A percentile compares a stretch with the other conserved stretches of the same genome.
phyloP scores from a whole-genome alignment of 2,888 invertebrate genomes.

The Azorinus chamasolen region DNA sequence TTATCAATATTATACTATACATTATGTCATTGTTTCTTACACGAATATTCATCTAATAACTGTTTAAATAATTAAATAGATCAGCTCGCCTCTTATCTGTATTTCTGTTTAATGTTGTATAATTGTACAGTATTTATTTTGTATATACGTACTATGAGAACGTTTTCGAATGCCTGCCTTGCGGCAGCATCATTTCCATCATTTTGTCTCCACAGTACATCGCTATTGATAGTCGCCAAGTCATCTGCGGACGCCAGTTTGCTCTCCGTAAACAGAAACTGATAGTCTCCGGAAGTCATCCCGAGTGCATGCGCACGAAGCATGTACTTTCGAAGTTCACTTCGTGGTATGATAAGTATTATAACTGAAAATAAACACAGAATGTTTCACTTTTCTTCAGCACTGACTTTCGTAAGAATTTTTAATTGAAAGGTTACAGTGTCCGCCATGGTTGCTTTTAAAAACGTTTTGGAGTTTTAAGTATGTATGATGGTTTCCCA shows the following conservation, averaged over 20 bases:
- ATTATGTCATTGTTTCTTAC: too few species aligned
- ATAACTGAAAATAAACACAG: slow-evolving; percentile 73
- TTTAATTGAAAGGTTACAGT: too few species aligned
- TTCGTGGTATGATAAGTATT: slow-evolving; percentile 74
- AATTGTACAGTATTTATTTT: too few species aligned
- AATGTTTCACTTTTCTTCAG: background rate
- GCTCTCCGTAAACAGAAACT: slow-evolving; percentile 77
- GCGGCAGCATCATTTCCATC: slow-evolving; percentile 75
- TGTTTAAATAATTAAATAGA: too few species aligned
- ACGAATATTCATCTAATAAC: too few species aligned
- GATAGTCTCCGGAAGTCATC: slow-evolving; percentile 82
- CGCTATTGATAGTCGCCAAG: slow-evolving; percentile 57
- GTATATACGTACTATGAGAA: slow-evolving; percentile 76
- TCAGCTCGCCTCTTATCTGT: too few species aligned
- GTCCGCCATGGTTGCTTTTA: too few species aligned
- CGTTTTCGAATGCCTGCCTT: slow-evolving; percentile 74
- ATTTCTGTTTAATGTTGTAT: too few species aligned
- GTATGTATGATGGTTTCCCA: too few species aligned
- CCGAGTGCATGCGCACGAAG: slow-evolving; percentile 75
- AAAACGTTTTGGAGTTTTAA: too few species aligned
- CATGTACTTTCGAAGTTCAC: slow-evolving; percentile 77
- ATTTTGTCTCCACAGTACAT: slow-evolving; percentile 66
- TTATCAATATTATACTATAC: too few species aligned
- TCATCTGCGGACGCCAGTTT: slow-evolving; percentile 69
- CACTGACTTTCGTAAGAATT: background rate